These are phyloP conservation scores for Leptogaster cylindrica DNA, from an alignment of 2,888 invertebrate genomes.

Conservation along the genomic window DNA sequence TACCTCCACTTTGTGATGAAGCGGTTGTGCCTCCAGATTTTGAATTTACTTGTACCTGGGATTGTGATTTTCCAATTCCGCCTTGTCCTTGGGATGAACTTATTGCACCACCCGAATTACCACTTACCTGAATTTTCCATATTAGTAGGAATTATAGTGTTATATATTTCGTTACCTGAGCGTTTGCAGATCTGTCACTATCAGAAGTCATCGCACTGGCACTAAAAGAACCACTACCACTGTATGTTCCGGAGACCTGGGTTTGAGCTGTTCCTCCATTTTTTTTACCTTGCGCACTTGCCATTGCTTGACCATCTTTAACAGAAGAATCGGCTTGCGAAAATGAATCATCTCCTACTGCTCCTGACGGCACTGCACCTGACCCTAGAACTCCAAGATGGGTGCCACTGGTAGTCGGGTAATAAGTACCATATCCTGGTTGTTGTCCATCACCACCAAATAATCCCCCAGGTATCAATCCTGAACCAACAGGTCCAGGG, in stretches of 20 bases:
- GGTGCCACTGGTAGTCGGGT: neutral
- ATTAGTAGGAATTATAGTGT: conserved; percentile 17
- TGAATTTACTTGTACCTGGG: conserved; percentile 76
- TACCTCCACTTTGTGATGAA: conserved; percentile 76
- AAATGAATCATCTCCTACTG: conserved; percentile 69
- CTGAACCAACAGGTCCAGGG: neutral
- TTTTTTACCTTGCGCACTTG: conserved; percentile 78
- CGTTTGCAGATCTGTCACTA: conserved; percentile 73
- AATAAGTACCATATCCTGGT: no score
- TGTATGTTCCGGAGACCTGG: conserved; percentile 81
- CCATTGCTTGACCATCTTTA: conserved; percentile 74
- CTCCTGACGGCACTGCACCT: neutral
- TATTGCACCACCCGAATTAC: conserved; percentile 75
- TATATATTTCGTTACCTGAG: conserved; percentile 58
- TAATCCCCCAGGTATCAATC: conserved; percentile 32
- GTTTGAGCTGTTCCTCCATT: conserved; percentile 80
- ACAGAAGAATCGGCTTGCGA: conserved; percentile 70
- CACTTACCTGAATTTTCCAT: conserved; percentile 65
- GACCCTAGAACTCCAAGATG: conserved; percentile 29
- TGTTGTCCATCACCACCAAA: conserved; percentile 37
- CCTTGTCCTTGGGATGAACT: conserved; percentile 79
- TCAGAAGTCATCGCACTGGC: conserved; percentile 83
- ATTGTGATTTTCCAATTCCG: conserved; percentile 76
- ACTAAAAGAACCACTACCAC: conserved; percentile 78
- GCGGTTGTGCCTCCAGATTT: conserved; percentile 79